A percentile compares a stretch with the other conserved stretches of the same genome.
These are phyloP conservation scores for Lutraria rhynchaena DNA, from an alignment of 1,140 invertebrate species.

Conservation along the genomic window DNA sequence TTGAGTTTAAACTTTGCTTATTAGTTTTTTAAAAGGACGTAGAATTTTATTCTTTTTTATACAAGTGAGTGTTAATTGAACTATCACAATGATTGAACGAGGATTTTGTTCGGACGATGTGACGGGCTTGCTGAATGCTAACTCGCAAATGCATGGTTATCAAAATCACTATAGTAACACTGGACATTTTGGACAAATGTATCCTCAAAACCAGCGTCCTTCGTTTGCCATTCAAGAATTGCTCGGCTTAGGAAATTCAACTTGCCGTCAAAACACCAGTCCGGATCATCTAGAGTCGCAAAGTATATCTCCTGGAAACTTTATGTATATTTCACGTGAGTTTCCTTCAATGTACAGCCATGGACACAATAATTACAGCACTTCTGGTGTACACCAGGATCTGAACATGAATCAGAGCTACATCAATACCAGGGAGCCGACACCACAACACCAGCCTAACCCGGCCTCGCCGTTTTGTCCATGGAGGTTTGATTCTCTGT, in stretches of 20 bases:
- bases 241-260: slow-evolving; percentile 38
- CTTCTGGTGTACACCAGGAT: slow-evolving; percentile 32
- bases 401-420: slow-evolving; percentile 30
- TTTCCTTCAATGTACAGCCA: slow-evolving; percentile 51
- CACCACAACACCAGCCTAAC: slow-evolving; percentile 19
- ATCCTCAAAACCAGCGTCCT: slow-evolving; percentile 39
- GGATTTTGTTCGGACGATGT: slow-evolving; percentile 56
- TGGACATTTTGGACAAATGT: slow-evolving; percentile 56
- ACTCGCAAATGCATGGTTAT: slow-evolving; percentile 41
- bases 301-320: slow-evolving; percentile 43
- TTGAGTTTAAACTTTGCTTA: too few species aligned
- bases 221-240: slow-evolving; percentile 58
- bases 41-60: too few species aligned
- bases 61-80: too few species aligned
- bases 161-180: slow-evolving; percentile 41
- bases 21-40: too few species aligned
- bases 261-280: slow-evolving; percentile 51
- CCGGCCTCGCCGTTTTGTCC: slow-evolving; percentile 41
- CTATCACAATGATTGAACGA: slow-evolving; percentile 48
- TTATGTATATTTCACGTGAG: slow-evolving; percentile 57
- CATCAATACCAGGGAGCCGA: slow-evolving; percentile 32
- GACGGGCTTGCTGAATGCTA: slow-evolving; percentile 34
- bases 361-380: slow-evolving; percentile 7
- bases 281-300: slow-evolving; percentile 44
- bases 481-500: slow-evolving; percentile 43